phyloP scores from a whole-genome alignment of 2,113 vertebrate genomes.

The Leptocoma aspasia region DNA sequence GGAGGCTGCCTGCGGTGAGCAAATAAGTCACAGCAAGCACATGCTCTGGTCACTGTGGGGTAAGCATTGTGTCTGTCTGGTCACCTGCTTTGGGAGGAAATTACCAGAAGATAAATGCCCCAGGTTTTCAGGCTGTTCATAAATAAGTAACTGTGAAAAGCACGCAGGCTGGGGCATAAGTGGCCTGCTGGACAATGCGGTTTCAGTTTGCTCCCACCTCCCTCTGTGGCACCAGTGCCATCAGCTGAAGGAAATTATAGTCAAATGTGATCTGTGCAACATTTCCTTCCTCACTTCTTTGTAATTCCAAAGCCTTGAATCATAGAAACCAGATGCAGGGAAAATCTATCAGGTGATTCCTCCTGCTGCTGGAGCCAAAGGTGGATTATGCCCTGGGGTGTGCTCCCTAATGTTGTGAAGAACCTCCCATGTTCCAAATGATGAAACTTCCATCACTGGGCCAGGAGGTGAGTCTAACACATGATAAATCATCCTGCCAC shows the following conservation, averaged over 20 bases:
- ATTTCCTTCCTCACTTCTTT: neutral
- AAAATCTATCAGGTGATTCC: neutral
- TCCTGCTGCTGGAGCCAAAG: neutral
- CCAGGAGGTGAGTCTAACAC: neutral
- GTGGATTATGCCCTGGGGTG: neutral
- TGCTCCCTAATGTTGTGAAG: neutral
- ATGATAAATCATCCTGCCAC: neutral
- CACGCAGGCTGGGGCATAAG: rapidly evolving
- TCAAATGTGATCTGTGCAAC: neutral
- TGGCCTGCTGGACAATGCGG: rapidly evolving
- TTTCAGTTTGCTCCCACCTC: neutral
- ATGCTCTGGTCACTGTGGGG: neutral
- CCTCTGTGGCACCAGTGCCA: neutral
- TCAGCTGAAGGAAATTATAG: neutral
- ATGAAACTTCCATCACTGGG: neutral
- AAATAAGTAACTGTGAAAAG: neutral
- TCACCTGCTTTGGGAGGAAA: neutral
- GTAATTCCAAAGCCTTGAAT: neutral
- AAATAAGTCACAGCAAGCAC: neutral
- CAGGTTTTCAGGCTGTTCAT: neutral
- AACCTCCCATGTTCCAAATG: neutral
- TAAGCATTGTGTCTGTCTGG: neutral
- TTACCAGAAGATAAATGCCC: neutral
- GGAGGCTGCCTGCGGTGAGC: neutral
- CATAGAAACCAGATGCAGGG: neutral